Evolutionary conservation across 2,888 invertebrate genomes (phyloP), one percentile per base, ranked within the genome.

Genomic region (Nomada flava): DNA sequence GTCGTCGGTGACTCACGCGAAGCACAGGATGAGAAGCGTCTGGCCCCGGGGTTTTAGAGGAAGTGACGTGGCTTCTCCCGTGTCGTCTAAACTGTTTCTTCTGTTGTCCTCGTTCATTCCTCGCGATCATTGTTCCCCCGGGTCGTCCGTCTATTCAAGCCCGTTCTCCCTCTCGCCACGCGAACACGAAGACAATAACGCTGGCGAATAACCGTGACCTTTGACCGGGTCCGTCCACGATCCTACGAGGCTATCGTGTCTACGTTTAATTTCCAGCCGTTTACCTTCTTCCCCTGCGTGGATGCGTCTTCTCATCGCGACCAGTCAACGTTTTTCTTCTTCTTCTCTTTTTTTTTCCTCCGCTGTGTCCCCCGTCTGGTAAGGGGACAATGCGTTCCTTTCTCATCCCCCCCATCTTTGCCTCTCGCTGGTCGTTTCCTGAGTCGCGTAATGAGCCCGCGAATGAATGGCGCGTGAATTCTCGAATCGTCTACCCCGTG

Each of bases 31-130:
- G 80, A 76, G 76, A 76, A 75, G 72, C 76, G 86, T 82, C 82
- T 76, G 75, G 79, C 75, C 71, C 47, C 13, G 64, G 82, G 82
- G 79, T 80, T 83, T 80, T 83, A 69, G 64, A 78, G 86, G 86
- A 86, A 86, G 78, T 86, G 86, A 86, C 86, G 85, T 80, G 86
- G 86, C 86, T 83, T 82, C 84, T 79, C 65, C 62, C 59, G 71
- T 76, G 76, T 82, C 82, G 74, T 68, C 42, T 74, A 74, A 84
- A 84, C 84, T 65, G 76, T 83, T 79, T 70, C 76, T 78, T 50
- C 55, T 73, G 59, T 76, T 74, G 78, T 74, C 67, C 50, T 42
- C 78, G 44, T 59, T 63, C 74, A 47, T 53, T 65, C 73, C 60
- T 55, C 63, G 47, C 71, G 68, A 50, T 71, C 82, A 57, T 82